Base-by-base conservation (phyloP, 2,888 invertebrate genomes). In the Dynastes grantii region DNA sequence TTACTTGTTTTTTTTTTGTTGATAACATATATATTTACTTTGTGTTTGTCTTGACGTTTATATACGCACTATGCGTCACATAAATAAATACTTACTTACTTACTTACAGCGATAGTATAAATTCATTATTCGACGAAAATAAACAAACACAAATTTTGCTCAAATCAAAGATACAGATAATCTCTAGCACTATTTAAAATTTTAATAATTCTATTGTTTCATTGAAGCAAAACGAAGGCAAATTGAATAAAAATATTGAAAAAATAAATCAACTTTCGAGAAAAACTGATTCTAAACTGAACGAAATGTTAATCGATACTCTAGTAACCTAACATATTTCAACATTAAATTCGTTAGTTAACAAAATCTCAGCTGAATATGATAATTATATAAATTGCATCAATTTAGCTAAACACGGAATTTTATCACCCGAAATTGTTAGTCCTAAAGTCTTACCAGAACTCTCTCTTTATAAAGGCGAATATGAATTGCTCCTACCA, bases 151-250 rank as follows among this genome's bases (percentile, higher is more conserved):
- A 82, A 55, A 71, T 70, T 11, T 71, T 82, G 13, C 79, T 84
- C 78, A 81, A 84, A 80, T 81, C 82, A 80, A 82, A 84, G 78
- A 76, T 83, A 29, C 78, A 81, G 11, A 79, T 84, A 8, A 80
- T 84, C 22, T 82, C 83, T 1, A 80, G 81, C 5, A 79, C 82
- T 3, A 83, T 84, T 22, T n/a, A 53, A 8, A 80, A 82, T 68
- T 82, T 83, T 78, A 84, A 83, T 77, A 51, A 78, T 32, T 82
- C 83, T 1, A 70, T 82, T 8, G 40, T 27, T 76, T 63, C 76
- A 8, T 75, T 83, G 22, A 79, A 78, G 64, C n/a, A 37, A 27
- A 83, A 84, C 51, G 80, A 84, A 75, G 45, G 80, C 27, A 81
- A 77, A 77, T 53, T 81, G 27, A 80, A 81, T 51, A 63, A 78